phyloP scores from a whole-genome alignment of 2,113 vertebrate species.

The Electrona antarctica region DNA sequence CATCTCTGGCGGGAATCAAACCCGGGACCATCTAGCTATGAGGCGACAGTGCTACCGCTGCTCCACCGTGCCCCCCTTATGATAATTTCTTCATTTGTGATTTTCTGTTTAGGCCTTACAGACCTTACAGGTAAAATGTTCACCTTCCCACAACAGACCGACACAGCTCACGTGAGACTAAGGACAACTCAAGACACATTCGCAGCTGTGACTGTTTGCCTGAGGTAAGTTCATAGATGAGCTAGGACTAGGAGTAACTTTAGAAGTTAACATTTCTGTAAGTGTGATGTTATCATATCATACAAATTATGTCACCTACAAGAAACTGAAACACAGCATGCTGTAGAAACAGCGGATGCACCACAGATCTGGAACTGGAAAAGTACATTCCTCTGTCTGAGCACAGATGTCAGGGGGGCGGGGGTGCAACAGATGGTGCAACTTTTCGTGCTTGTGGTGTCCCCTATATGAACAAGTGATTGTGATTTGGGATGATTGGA shows the following conservation, averaged over 20 bases:
- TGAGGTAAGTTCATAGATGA: conserved; percentile 37
- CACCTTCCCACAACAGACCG: conserved; percentile 55
- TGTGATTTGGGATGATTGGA: background rate
- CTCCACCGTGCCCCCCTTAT: too few relatives aligned
- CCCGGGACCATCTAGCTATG: too few relatives aligned
- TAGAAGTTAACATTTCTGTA: too few relatives aligned
- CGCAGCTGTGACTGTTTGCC: conserved; percentile 53
- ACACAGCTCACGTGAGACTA: conserved; percentile 43
- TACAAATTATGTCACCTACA: too few relatives aligned
- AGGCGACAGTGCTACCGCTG: too few relatives aligned
- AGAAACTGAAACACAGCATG: too few relatives aligned
- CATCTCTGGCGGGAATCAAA: too few relatives aligned
- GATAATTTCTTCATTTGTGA: too few relatives aligned
- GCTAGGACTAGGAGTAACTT: too few relatives aligned
- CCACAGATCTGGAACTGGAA: too few relatives aligned
- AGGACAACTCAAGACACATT: background rate
- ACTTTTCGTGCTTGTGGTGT: background rate
- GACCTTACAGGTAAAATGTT: conserved; percentile 68
- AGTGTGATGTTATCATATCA: too few relatives aligned
- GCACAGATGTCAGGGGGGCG: background rate
- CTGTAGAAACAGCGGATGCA: background rate
- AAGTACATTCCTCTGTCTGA: too few relatives aligned
- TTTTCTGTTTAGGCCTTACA: conserved; percentile 37
- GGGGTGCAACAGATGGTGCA: background rate
- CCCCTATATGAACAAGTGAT: background rate